A percentile compares a stretch with the other conserved stretches of the same genome.
Conservation (phyloP, 2,888 invertebrate genomes). For the Pterobdella sp. region DNA sequence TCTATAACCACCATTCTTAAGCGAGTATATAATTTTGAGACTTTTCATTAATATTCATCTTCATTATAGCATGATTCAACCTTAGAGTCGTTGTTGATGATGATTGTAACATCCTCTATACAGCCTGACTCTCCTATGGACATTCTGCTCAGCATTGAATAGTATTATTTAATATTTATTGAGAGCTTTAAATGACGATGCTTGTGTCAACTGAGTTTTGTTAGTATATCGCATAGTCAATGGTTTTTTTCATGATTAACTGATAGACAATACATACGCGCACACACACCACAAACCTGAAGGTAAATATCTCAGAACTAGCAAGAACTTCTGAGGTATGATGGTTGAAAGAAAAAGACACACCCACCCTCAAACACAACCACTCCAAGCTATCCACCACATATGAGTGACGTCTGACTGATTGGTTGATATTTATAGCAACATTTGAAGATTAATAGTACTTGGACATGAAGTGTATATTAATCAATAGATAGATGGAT, state of each 20-base stretch:
- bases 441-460: too few species aligned
- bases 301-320: not conserved
- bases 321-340: not conserved
- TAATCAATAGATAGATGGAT: too few species aligned
- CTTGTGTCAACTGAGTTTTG: not conserved
- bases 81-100: constrained; percentile 21
- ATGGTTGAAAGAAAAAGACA: constrained; percentile 5
- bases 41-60: not conserved
- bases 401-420: constrained; percentile 9
- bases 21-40: too few species aligned
- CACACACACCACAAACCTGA: not conserved
- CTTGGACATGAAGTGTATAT: too few species aligned
- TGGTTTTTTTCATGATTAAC: not conserved
- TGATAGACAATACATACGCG: not conserved
- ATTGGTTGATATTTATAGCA: not conserved
- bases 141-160: not conserved
- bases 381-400: constrained; percentile 3
- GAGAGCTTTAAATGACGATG: not conserved
- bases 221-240: not conserved
- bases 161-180: too few species aligned
- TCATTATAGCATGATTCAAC: not conserved
- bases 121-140: not conserved
- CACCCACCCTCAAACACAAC: not conserved
- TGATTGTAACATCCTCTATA: constrained; percentile 17
- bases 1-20: too few species aligned